Evolutionary conservation across 2,797 vertebrate species (phyloP).

Genomic region (Crenuchus spilurus): DNA sequence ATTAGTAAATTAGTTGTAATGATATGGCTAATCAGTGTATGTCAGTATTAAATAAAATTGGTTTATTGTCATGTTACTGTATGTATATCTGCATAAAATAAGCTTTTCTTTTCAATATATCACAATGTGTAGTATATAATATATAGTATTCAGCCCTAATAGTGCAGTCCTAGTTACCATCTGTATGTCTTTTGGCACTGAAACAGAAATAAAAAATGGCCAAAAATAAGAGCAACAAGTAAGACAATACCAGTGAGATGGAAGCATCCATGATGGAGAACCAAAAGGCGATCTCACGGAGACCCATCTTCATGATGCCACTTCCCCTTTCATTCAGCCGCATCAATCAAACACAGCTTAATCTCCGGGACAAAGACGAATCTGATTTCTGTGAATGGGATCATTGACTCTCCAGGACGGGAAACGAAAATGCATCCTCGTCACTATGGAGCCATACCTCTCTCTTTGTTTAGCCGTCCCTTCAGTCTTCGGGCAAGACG

Average conservation of each 20-base stretch:
- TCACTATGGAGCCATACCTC: slow-evolving; percentile 52
- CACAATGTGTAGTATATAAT: too few relatives aligned
- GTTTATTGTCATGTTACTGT: too few relatives aligned
- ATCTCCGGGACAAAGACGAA: slow-evolving; percentile 64
- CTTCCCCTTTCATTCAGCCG: slow-evolving; percentile 59
- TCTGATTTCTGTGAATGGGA: slow-evolving; percentile 64
- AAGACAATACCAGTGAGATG: slow-evolving; percentile 7
- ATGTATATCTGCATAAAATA: too few relatives aligned
- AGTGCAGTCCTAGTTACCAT: too few relatives aligned
- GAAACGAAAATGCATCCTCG: slow-evolving; percentile 50
- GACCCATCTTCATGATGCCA: slow-evolving; percentile 43
- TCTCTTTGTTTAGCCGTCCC: slow-evolving; percentile 53
- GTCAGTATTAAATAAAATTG: too few relatives aligned
- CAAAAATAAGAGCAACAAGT: too few relatives aligned
- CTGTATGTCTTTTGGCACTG: too few relatives aligned
- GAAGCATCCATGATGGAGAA: neutral
- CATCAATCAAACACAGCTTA: slow-evolving; percentile 72
- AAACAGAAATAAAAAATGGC: slow-evolving; percentile 11
- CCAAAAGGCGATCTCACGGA: neutral
- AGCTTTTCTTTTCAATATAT: too few relatives aligned
- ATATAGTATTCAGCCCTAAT: too few relatives aligned
- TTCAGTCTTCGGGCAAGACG: slow-evolving; percentile 55
- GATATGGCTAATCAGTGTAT: too few relatives aligned
- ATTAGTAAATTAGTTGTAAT: too few relatives aligned
- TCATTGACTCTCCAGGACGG: slow-evolving; percentile 59